These are phyloP conservation scores for Galeopterus variegatus DNA, from an alignment of 2,113 vertebrate genomes.

Conservation along the genomic window DNA sequence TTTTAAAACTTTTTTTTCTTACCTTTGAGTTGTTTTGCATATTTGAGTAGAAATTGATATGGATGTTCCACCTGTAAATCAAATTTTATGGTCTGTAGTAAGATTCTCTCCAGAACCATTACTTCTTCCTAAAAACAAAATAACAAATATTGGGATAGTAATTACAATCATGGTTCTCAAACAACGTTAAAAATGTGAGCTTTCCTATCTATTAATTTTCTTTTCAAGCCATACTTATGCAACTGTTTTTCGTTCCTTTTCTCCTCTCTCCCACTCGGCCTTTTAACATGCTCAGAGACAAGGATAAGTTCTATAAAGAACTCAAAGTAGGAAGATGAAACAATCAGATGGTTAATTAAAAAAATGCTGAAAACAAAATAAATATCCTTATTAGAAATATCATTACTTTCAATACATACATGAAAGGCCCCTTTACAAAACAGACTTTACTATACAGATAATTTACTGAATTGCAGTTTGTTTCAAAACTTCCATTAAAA, in stretches of 20 bases:
- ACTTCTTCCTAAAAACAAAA: slow-evolving; percentile 94
- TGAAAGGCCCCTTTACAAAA: not conserved
- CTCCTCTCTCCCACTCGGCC: not conserved
- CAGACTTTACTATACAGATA: not conserved
- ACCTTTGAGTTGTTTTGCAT: slow-evolving; percentile 99
- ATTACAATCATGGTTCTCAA: slow-evolving; percentile 55
- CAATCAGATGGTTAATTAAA: not conserved
- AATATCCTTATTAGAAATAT: not conserved
- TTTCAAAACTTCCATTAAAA: not conserved
- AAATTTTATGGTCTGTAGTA: slow-evolving; percentile 99
- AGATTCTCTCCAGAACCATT: slow-evolving; percentile 98
- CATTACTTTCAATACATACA: not conserved
- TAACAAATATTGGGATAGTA: slow-evolving; percentile 20
- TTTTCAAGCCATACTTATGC: not conserved
- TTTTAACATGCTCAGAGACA: not conserved
- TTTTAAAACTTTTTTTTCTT: slow-evolving; percentile 1
- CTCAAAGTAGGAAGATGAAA: not conserved
- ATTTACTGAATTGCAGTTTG: not conserved
- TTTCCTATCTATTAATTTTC: not conserved
- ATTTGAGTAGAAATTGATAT: slow-evolving; percentile 98
- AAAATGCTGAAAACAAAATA: not conserved
- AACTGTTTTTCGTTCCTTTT: not conserved
- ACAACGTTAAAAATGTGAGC: not conserved
- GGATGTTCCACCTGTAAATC: slow-evolving; percentile 99
- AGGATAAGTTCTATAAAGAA: not conserved